phyloP scores from a whole-genome alignment of 2,113 vertebrate species.

The Hippocampus guttulatus region DNA sequence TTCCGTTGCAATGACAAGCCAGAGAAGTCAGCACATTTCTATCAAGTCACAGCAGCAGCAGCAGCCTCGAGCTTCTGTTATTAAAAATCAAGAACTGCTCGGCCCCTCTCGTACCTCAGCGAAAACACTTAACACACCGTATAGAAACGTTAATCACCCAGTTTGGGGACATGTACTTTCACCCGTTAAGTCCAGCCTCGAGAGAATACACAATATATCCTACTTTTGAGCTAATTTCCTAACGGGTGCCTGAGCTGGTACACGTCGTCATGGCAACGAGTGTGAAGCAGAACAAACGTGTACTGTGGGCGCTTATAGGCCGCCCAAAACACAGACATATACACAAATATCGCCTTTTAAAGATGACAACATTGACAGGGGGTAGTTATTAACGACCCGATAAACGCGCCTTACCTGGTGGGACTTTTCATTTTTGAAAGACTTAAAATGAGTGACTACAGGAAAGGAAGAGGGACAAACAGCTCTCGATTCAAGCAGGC shows the following conservation, averaged over 20 bases:
- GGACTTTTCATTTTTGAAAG: slow-evolving; percentile 13
- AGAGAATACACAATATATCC: neutral
- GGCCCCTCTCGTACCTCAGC: neutral
- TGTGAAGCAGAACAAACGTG: slow-evolving; percentile 11
- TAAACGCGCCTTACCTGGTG: slow-evolving; percentile 25
- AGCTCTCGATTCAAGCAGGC: neutral
- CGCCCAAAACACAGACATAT: neutral
- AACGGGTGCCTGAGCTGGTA: slow-evolving; percentile 2
- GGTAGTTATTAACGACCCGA: neutral
- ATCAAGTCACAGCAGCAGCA: slow-evolving; percentile 22
- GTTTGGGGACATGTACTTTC: neutral
- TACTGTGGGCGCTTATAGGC: neutral
- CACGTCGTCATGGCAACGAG: slow-evolving; percentile 66
- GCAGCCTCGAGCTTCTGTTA: slow-evolving; percentile 1
- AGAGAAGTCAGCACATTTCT: slow-evolving; percentile 30
- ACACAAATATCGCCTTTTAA: neutral
- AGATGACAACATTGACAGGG: neutral
- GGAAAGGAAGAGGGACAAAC: slow-evolving; percentile 46
- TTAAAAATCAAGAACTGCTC: slow-evolving; percentile 19
- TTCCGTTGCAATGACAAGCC: slow-evolving; percentile 42
- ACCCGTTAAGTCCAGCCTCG: neutral
- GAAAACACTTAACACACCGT: neutral
- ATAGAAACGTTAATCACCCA: neutral
- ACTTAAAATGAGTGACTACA: slow-evolving; percentile 24
- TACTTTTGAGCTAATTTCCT: neutral